Percentiles rank a stretch among this genome's conserved stretches.
Conservation (phyloP, 2,888 invertebrate species). For the Zhuqinia jingwanae region DNA sequence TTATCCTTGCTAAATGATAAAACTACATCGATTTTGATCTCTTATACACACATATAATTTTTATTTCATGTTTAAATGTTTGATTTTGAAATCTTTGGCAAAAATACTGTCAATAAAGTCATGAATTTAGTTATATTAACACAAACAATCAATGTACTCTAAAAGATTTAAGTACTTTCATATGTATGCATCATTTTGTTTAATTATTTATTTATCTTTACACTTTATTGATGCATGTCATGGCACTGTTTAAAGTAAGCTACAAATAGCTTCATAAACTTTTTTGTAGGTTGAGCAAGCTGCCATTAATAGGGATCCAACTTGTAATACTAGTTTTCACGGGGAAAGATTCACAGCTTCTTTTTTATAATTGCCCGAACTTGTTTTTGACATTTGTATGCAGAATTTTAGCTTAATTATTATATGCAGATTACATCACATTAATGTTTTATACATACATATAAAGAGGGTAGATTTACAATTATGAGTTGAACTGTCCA, state of each 20-base stretch:
- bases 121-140: neutral
- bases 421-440: no score
- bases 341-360: slow-evolving; percentile 39
- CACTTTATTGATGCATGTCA: slow-evolving; percentile 5
- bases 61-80: no score
- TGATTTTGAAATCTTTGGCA: slow-evolving; percentile 48
- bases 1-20: no score
- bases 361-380: neutral
- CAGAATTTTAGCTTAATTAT: no score
- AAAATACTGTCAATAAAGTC: slow-evolving; percentile 57
- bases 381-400: neutral
- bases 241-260: slow-evolving; percentile 51
- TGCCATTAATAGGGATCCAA: slow-evolving; percentile 14
- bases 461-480: no score
- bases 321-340: slow-evolving; percentile 24
- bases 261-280: slow-evolving; percentile 23
- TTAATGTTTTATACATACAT: no score
- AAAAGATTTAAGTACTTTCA: neutral
- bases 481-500: no score
- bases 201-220: neutral
- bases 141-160: neutral
- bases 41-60: no score
- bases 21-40: no score
- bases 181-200: neutral
- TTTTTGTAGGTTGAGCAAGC: slow-evolving; percentile 51